Evolutionary conservation across 2,888 invertebrate species (phyloP).

Genomic region (Gandaritis pyraliata): DNA sequence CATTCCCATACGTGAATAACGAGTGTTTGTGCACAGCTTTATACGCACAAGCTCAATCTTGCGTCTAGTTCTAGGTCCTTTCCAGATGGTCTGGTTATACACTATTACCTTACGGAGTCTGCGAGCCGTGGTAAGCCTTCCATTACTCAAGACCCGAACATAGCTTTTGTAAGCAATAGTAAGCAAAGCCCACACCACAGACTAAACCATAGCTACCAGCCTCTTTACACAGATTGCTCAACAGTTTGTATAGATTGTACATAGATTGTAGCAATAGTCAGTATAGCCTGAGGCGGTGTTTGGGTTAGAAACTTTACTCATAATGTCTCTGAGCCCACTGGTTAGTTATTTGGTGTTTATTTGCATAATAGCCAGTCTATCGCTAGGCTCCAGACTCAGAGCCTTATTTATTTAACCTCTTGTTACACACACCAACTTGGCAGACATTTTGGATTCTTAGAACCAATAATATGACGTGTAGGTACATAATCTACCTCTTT

Average conservation of each 20-base stretch:
- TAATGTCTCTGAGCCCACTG: slow-evolving; percentile 27
- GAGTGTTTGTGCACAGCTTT: too few species aligned
- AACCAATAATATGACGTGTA: too few species aligned
- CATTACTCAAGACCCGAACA: slow-evolving; percentile 16
- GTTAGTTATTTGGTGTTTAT: slow-evolving; percentile 23
- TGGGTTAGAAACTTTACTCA: slow-evolving; percentile 34
- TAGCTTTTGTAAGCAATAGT: slow-evolving; percentile 2
- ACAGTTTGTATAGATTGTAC: slow-evolving; percentile 4
- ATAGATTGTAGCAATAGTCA: slow-evolving; percentile 6
- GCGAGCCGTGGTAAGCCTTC: slow-evolving; percentile 9
- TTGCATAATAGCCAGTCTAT: slow-evolving; percentile 20
- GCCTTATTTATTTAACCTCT: neutral
- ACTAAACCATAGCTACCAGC: slow-evolving; percentile 2
- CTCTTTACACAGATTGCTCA: neutral
- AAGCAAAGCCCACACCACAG: slow-evolving; percentile 6
- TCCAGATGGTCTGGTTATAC: slow-evolving; percentile 4
- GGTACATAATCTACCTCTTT: too few species aligned
- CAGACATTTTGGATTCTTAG: too few species aligned
- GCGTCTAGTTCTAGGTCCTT: neutral
- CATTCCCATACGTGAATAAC: too few species aligned
- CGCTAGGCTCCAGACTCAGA: neutral
- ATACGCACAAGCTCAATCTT: too few species aligned
- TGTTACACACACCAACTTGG: too few species aligned
- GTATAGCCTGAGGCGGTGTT: slow-evolving; percentile 9
- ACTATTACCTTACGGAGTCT: slow-evolving; percentile 5